Percentiles rank a stretch among this genome's conserved stretches.
Evolutionary conservation across 2,113 vertebrate species (phyloP).

Genomic region (Catagonus wagneri): DNA sequence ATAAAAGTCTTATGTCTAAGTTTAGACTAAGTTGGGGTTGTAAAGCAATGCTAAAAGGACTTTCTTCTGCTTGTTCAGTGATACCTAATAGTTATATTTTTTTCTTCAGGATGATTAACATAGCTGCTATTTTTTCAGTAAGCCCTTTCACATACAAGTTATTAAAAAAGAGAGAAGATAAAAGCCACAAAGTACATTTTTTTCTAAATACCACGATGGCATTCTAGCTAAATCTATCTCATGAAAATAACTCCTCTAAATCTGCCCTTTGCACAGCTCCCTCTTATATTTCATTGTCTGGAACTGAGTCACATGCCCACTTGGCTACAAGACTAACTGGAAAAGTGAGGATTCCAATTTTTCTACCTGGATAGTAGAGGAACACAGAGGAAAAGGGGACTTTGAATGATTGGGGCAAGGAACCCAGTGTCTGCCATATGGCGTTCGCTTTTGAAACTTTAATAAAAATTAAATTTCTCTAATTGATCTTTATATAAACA

Average conservation of each 20-base stretch:
- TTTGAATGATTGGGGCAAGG: neutral
- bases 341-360: neutral
- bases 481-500: neutral
- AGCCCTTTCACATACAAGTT: neutral
- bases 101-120: neutral
- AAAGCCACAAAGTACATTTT: neutral
- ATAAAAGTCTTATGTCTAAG: neutral
- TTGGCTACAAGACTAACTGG: neutral
- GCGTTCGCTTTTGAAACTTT: neutral
- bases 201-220: neutral
- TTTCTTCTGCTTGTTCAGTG: neutral
- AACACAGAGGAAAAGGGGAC: neutral
- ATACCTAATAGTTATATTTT: neutral
- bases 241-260: neutral
- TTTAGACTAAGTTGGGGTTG: neutral
- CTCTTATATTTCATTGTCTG: neutral
- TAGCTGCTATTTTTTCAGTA: neutral
- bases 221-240: neutral
- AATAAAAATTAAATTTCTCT: neutral
- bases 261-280: neutral
- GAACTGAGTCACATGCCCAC: fast-evolving
- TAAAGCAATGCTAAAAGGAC: neutral
- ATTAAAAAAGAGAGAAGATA: neutral
- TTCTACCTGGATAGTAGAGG: neutral
- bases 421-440: neutral